A percentile compares a stretch with the other conserved stretches of the same genome.
phyloP scores from a whole-genome alignment of 2,113 vertebrate species.

The Oncorhynchus masou region DNA sequence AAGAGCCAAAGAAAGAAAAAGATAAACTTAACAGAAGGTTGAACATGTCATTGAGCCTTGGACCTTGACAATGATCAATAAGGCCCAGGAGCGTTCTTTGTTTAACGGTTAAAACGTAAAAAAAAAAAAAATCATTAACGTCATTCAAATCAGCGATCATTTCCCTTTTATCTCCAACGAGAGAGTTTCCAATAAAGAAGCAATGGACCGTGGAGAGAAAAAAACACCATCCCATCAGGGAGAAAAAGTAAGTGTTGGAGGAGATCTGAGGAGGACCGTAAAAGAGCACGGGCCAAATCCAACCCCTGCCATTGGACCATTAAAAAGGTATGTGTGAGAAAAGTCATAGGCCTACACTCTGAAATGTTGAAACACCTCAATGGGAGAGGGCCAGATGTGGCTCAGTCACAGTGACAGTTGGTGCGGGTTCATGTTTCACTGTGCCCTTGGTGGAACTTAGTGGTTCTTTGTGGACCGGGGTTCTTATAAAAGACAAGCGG shows the following conservation, averaged over 20 bases:
- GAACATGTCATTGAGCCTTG: too few species aligned
- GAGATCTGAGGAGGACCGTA: slow-evolving; percentile 51
- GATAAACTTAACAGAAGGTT: too few species aligned
- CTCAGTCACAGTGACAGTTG: slow-evolving; percentile 40
- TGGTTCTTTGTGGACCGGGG: slow-evolving; percentile 42
- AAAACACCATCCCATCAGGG: not conserved
- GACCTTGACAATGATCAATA: too few species aligned
- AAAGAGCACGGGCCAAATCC: slow-evolving; percentile 36
- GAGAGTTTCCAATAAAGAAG: slow-evolving; percentile 3
- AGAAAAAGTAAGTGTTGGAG: slow-evolving; percentile 15
- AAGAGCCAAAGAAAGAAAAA: not conserved
- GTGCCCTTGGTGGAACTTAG: slow-evolving; percentile 41
- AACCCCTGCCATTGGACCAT: slow-evolving; percentile 31
- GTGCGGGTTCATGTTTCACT: slow-evolving; percentile 53
- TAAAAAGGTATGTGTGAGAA: not conserved
- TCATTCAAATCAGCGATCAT: not conserved
- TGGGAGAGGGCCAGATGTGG: slow-evolving; percentile 57
- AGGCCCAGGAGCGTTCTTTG: not conserved
- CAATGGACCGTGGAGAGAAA: not conserved
- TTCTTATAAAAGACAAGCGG: slow-evolving; percentile 45
- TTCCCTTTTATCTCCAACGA: not conserved
- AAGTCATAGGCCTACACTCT: not conserved
- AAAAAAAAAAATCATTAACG: not conserved
- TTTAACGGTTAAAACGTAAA: not conserved
- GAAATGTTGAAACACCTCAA: slow-evolving; percentile 11